These are phyloP conservation scores for Gallinago nigripennis DNA, from an alignment of 2,797 vertebrate genomes.

Conservation along the genomic window DNA sequence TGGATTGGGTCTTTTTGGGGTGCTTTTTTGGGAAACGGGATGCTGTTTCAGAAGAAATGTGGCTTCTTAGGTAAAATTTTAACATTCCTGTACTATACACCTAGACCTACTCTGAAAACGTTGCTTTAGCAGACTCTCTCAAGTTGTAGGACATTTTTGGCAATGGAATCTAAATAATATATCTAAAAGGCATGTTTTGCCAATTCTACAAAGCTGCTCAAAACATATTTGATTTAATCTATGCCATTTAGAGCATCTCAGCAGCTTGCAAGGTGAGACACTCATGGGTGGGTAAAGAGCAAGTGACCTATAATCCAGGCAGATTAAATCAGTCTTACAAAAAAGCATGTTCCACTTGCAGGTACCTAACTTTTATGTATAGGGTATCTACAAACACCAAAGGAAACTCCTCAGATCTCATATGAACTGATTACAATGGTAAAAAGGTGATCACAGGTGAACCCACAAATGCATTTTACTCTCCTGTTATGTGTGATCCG, in stretches of 20 bases:
- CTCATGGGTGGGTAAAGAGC: not conserved
- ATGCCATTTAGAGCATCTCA: not conserved
- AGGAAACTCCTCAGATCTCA: not conserved
- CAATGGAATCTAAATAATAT: not conserved
- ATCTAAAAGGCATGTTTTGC: not conserved
- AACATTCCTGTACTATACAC: not conserved
- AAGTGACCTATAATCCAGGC: not conserved
- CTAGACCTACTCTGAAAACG: not conserved
- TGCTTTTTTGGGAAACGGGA: not conserved
- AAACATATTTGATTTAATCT: not conserved
- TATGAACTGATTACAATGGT: not conserved
- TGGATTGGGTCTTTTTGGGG: not conserved
- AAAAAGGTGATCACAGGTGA: not conserved
- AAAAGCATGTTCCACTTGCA: not conserved
- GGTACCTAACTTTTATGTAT: not conserved
- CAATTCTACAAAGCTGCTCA: not conserved
- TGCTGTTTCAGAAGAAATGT: not conserved
- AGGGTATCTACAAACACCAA: not conserved
- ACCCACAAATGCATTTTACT: not conserved
- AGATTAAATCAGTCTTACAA: not conserved
- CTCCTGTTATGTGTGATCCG: not conserved
- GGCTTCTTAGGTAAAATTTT: not conserved
- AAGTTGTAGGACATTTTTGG: not conserved
- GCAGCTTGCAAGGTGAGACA: not conserved
- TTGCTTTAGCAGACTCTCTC: not conserved